Percentiles rank a stretch among this genome's conserved stretches.
phyloP scores from a whole-genome alignment of 2,797 vertebrate genomes.

The Clarias platycephalus region DNA sequence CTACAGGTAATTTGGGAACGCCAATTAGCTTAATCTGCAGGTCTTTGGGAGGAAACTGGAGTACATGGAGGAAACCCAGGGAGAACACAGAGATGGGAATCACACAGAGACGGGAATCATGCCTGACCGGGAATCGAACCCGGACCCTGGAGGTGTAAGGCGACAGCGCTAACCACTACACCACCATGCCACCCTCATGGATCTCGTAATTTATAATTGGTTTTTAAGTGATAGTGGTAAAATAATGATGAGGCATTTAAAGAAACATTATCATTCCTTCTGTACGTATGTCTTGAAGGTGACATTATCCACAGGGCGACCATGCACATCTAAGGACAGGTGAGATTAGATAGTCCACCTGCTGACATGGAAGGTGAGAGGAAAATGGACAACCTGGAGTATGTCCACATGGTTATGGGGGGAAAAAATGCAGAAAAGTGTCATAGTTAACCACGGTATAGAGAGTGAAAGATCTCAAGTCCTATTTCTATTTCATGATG shows the following conservation, averaged over 20 bases:
- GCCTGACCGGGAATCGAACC: too few relatives aligned
- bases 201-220: not conserved
- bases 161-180: too few relatives aligned
- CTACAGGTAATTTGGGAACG: too few relatives aligned
- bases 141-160: too few relatives aligned
- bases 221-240: not conserved
- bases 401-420: not conserved
- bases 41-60: too few relatives aligned
- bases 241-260: not conserved
- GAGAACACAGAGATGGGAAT: too few relatives aligned
- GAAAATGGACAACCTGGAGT: not conserved
- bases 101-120: too few relatives aligned
- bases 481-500: not conserved
- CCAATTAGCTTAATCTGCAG: too few relatives aligned
- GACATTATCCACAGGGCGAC: not conserved
- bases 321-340: not conserved
- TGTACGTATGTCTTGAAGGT: not conserved
- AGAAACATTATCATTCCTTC: not conserved
- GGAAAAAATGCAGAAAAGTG: not conserved
- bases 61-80: too few relatives aligned
- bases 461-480: not conserved
- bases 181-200: not conserved
- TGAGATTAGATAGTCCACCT: not conserved
- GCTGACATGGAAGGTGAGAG: not conserved
- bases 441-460: not conserved